A percentile compares a stretch with the other conserved stretches of the same genome.
phyloP scores from a whole-genome alignment of 2,888 invertebrate species.

The Pardosa pseudoannulata region DNA sequence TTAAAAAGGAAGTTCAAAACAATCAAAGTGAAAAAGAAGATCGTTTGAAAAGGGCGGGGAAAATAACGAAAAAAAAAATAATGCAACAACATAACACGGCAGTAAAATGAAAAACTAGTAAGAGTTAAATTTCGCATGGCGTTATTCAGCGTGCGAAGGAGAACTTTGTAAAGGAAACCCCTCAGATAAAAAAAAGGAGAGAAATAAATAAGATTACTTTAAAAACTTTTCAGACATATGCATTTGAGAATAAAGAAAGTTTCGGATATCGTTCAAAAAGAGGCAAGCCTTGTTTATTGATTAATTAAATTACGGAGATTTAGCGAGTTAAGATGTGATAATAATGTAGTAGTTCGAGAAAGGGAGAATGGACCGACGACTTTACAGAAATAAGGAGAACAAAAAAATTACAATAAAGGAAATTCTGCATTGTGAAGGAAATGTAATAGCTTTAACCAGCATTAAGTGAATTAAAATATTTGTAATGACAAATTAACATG shows the following conservation, averaged over 20 bases:
- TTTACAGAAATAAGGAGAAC: neutral
- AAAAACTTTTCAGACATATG: neutral
- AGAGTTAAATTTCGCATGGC: slow-evolving; percentile 41
- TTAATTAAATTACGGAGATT: slow-evolving; percentile 6
- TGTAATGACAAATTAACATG: too few relatives aligned
- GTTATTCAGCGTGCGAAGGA: slow-evolving; percentile 42
- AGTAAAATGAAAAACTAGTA: slow-evolving; percentile 26
- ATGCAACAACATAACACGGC: neutral
- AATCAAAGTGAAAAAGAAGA: slow-evolving; percentile 64
- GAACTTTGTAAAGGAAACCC: slow-evolving; percentile 24
- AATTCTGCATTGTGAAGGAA: neutral
- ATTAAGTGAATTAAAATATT: slow-evolving; percentile 4
- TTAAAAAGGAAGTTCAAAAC: slow-evolving; percentile 71
- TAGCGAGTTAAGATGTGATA: slow-evolving; percentile 6
- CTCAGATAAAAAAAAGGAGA: too few relatives aligned
- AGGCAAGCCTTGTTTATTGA: neutral
- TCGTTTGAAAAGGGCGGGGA: slow-evolving; percentile 48
- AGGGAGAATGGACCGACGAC: neutral
- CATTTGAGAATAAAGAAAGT: slow-evolving; percentile 17
- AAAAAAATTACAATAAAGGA: too few relatives aligned
- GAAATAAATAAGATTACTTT: slow-evolving; percentile 10
- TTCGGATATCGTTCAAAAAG: slow-evolving; percentile 8
- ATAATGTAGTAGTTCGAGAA: neutral
- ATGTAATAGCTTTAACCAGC: neutral
- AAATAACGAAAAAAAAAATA: neutral